Base-by-base conservation (phyloP, 1,140 invertebrate genomes). In the Ephestia elutella region DNA sequence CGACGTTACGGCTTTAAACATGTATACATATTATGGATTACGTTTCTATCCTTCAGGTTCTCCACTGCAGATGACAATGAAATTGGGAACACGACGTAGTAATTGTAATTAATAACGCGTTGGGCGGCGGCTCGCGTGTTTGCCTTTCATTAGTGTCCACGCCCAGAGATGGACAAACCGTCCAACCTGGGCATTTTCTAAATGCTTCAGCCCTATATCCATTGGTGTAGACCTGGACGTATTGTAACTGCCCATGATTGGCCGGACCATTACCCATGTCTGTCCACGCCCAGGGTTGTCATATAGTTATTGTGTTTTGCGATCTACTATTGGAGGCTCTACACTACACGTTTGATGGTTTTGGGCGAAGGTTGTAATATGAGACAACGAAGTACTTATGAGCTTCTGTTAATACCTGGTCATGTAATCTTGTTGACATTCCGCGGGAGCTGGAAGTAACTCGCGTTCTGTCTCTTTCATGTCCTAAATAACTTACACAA, bases 121-220 rank as follows among this genome's bases (percentile, higher is more conserved):
- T 21, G 71, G 75, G 73, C 65, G 72, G 62, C 35, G 73, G 71
- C 56, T 87, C 64, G 82, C 84, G 78, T 87, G 84, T 80, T 78
- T 79, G 68, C 55, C 73, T 78, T 80, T 82, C 78, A 87, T 87
- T 87, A 85, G 68, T 5, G n/a, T 15, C 5, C 38, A 44, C 38
- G 66, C 65, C 21, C 21, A 25, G 21, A 3, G 21, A 25, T 25
- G 21, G 21, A 25, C 21, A 25, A 25, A 25, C 2, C 2, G 21
- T 7, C 21, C 21, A 7, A 25, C 21, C 21, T 3, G 21, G 7
- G n/a, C n/a, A n/a, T n/a, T 7, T 25, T 25, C 21, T 7, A 25
- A 25, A 25, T 2, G 21, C 7, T 25, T 25, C 7, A 25, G 21
- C 21, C 21, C 21, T 25, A 25, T 25, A 25, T 25, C 21, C 7